Evolutionary conservation across 2,113 vertebrate genomes (phyloP).

Genomic region (Ptychochromis oligacanthus): DNA sequence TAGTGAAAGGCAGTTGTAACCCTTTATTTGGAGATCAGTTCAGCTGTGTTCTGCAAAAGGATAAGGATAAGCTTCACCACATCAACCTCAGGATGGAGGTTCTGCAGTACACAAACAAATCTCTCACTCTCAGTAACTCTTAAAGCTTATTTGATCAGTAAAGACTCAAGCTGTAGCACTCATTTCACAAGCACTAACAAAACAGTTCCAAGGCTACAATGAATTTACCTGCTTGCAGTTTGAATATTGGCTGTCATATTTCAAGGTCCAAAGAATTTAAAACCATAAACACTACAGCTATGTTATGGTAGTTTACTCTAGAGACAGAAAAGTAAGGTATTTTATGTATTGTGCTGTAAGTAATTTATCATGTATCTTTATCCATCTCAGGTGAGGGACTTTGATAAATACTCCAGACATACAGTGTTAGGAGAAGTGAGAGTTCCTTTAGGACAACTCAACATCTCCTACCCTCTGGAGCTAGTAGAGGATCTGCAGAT

Average conservation of each 20-base stretch:
- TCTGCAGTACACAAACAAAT: neutral
- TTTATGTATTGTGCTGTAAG: neutral
- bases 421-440: conserved; percentile 77
- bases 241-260: neutral
- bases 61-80: conserved; percentile 40
- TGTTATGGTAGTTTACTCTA: neutral
- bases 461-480: conserved; percentile 73
- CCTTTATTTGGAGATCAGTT: conserved; percentile 79
- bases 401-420: conserved; percentile 81
- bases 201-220: neutral
- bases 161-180: neutral
- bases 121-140: neutral
- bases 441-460: conserved; percentile 61
- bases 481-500: conserved; percentile 75
- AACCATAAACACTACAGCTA: neutral
- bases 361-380: conserved; percentile 8
- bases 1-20: conserved; percentile 74
- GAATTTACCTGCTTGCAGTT: neutral
- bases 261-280: neutral
- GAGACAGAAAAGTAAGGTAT: neutral
- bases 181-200: neutral
- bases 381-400: conserved; percentile 76
- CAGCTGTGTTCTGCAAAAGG: conserved; percentile 69
- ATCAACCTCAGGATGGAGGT: conserved; percentile 80
- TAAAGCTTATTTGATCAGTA: neutral